Percentiles rank a stretch among this genome's conserved stretches.
phyloP scores from a whole-genome alignment of 2,113 vertebrate genomes.

The Poeciliopsis turrubarensis region DNA sequence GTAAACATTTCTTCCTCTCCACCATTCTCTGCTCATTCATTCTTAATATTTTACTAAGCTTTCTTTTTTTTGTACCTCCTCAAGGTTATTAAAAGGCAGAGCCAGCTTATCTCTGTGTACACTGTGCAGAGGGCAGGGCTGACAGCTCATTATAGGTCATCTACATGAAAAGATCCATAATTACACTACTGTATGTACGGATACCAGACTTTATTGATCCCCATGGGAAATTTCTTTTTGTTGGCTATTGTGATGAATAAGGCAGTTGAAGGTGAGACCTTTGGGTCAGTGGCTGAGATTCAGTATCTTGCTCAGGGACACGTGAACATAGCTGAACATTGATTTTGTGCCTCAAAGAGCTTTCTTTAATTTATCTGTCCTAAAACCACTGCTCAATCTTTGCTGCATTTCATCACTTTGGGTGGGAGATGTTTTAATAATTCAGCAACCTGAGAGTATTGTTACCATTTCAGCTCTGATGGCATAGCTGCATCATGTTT shows the following conservation, averaged over 20 bases:
- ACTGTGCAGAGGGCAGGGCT: slow-evolving; percentile 30
- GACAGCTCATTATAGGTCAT: slow-evolving; percentile 61
- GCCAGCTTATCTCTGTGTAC: slow-evolving; percentile 47
- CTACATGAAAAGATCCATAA: slow-evolving; percentile 57
- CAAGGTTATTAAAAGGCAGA: slow-evolving; percentile 42
- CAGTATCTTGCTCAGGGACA: slow-evolving; percentile 13
- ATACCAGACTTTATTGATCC: slow-evolving; percentile 59
- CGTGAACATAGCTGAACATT: background rate
- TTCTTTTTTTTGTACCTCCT: slow-evolving; percentile 3
- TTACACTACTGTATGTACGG: slow-evolving; percentile 46
- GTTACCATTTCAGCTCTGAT: background rate
- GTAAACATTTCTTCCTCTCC: slow-evolving; percentile 1
- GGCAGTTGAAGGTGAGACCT: slow-evolving; percentile 48
- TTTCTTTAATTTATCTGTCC: background rate
- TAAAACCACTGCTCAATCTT: background rate
- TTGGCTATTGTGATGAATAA: slow-evolving; percentile 50
- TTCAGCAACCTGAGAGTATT: background rate
- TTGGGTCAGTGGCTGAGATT: slow-evolving; percentile 22
- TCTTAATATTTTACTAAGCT: slow-evolving; percentile 20
- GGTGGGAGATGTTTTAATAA: background rate
- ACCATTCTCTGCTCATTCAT: slow-evolving; percentile 16
- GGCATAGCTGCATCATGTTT: background rate
- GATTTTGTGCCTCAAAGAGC: slow-evolving; percentile 2
- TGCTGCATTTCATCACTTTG: background rate
- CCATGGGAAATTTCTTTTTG: slow-evolving; percentile 42